Conservation (phyloP, 2,113 vertebrate species). For the Paradoxurus hermaphroditus region DNA sequence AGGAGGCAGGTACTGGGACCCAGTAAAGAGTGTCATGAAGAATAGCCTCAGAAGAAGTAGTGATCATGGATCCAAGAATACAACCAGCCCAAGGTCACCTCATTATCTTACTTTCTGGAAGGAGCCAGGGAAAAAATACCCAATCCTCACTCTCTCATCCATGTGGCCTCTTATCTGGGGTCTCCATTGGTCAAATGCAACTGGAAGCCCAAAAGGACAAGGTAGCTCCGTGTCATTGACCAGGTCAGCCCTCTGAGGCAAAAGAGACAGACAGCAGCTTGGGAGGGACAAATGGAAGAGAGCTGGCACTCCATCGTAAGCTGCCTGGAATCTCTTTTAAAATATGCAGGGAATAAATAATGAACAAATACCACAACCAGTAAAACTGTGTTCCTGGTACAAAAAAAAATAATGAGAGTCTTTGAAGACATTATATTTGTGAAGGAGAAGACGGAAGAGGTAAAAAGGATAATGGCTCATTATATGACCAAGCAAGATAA, state of each 20-base stretch:
- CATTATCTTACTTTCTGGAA: neutral
- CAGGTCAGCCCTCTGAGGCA: neutral
- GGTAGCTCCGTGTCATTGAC: neutral
- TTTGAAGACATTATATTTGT: neutral
- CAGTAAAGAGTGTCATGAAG: neutral
- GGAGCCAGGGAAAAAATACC: neutral
- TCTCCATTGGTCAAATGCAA: neutral
- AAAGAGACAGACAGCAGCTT: neutral
- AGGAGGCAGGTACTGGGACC: neutral
- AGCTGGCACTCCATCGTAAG: fast-evolving
- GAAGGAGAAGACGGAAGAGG: neutral
- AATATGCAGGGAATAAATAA: neutral
- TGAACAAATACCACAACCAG: neutral
- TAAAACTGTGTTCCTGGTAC: neutral
- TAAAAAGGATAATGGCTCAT: neutral
- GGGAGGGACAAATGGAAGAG: neutral
- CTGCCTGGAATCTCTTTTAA: neutral
- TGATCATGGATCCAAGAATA: neutral
- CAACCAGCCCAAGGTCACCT: neutral
- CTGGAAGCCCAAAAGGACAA: neutral
- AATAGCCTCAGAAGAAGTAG: neutral
- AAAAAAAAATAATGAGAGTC: neutral
- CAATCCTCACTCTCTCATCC: neutral
- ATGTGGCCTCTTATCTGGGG: neutral
- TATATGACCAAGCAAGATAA: slow-evolving; percentile 7